Percentiles rank a stretch among this genome's conserved stretches.
These are phyloP conservation scores for Oncorhynchus kisutch DNA, from an alignment of 2,113 vertebrate species.

Conservation along the genomic window DNA sequence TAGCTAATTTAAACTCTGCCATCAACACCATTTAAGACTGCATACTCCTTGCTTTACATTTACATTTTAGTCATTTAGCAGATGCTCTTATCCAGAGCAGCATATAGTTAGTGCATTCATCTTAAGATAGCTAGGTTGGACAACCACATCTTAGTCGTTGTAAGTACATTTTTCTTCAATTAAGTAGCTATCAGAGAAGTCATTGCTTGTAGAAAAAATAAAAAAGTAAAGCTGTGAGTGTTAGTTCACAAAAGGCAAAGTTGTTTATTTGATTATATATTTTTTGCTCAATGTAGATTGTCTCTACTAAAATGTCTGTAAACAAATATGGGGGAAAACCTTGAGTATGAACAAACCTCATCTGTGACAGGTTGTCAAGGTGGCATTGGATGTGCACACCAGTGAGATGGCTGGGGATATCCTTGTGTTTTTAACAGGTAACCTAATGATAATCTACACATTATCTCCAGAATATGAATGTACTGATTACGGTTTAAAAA, in stretches of 20 bases:
- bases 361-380: slow-evolving; percentile 81
- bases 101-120: too few species aligned
- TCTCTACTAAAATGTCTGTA: neutral
- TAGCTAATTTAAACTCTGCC: too few species aligned
- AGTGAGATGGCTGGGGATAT: slow-evolving; percentile 90
- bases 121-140: too few species aligned
- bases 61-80: neutral
- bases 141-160: too few species aligned
- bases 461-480: neutral
- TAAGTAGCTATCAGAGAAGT: too few species aligned
- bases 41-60: neutral
- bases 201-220: too few species aligned
- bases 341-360: neutral
- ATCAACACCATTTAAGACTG: neutral
- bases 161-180: too few species aligned
- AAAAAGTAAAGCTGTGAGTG: too few species aligned
- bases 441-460: slow-evolving; percentile 13
- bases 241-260: neutral
- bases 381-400: slow-evolving; percentile 87
- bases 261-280: neutral
- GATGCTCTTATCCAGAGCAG: too few species aligned
- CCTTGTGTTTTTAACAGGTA: slow-evolving; percentile 94
- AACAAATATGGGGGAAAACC: neutral
- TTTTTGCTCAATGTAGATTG: neutral
- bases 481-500: neutral